phyloP scores from a whole-genome alignment of 2,113 vertebrate species.

The Ailuropoda melanoleuca region DNA sequence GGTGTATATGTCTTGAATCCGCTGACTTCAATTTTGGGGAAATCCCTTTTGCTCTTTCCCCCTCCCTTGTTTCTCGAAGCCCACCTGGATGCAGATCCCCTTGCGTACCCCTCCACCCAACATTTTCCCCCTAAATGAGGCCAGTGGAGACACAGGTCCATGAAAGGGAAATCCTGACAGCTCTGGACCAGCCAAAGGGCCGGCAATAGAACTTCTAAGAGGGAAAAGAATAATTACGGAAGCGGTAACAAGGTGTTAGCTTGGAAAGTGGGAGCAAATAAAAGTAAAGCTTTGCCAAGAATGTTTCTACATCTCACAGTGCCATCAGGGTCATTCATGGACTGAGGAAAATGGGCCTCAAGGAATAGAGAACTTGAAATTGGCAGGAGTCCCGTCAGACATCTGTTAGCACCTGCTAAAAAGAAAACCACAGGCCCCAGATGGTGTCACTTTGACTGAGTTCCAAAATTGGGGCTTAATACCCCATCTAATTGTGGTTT shows the following conservation, averaged over 20 bases:
- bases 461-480: not conserved
- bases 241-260: not conserved
- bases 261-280: not conserved
- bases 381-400: not conserved
- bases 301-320: not conserved
- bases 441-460: not conserved
- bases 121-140: not conserved
- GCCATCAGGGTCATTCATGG: not conserved
- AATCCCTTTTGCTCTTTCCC: not conserved
- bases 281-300: not conserved
- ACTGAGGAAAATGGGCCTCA: not conserved
- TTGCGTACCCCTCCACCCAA: fast-evolving
- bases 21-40: not conserved
- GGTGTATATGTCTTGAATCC: not conserved
- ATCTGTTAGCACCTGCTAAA: not conserved
- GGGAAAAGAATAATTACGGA: not conserved
- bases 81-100: not conserved
- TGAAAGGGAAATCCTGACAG: not conserved
- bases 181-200: not conserved
- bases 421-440: not conserved
- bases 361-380: not conserved
- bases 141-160: not conserved
- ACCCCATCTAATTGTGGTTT: not conserved
- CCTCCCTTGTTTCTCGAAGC: not conserved
- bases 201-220: not conserved